phyloP scores from a whole-genome alignment of 2,888 invertebrate species.

The Capitulum mitella region DNA sequence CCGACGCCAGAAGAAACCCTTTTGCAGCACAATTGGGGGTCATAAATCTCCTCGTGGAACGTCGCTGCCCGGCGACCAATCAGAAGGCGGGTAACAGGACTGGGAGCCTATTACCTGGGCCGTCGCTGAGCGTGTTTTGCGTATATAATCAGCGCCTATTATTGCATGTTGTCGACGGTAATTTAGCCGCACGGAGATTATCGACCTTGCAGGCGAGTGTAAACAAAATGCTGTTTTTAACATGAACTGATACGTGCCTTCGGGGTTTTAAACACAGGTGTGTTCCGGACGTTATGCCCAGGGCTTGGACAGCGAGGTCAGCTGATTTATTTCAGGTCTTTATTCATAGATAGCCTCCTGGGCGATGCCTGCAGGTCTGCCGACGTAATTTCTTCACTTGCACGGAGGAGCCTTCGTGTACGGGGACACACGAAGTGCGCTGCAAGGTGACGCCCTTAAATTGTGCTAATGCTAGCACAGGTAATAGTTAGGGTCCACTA shows the following conservation, averaged over 20 bases:
- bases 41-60: neutral
- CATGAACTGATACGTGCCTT: neutral
- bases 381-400: constrained; percentile 11
- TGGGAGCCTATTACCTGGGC: neutral
- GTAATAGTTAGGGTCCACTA: neutral
- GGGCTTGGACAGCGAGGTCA: neutral
- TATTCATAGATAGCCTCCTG: neutral
- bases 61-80: neutral
- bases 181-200: neutral
- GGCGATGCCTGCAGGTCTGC: neutral
- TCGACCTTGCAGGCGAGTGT: neutral
- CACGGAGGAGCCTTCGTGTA: neutral
- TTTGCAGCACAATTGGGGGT: constrained; percentile 19
- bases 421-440: neutral
- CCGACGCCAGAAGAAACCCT: constrained; percentile 11
- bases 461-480: neutral
- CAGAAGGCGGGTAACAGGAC: neutral
- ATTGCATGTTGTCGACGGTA: neutral
- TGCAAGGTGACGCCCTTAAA: neutral
- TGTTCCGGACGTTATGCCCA: neutral
- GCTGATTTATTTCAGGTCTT: neutral
- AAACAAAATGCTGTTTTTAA: constrained; percentile 8
- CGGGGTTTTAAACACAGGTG: neutral
- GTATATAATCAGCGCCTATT: neutral
- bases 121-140: neutral